phyloP scores from a whole-genome alignment of 2,113 vertebrate genomes.

The Astur gentilis region DNA sequence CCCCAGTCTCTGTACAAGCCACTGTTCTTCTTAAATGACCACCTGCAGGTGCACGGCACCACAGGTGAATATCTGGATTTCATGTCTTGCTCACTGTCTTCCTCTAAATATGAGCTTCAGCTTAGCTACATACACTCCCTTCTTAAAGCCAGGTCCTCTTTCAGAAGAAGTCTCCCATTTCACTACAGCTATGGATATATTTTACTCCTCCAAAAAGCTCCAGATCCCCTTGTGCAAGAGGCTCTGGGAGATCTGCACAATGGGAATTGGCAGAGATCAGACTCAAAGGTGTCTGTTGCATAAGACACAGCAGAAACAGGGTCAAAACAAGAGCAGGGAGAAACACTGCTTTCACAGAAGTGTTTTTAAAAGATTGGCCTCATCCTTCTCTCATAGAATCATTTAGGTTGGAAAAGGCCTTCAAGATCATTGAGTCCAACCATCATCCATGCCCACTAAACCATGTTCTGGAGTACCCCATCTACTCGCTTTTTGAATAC shows the following conservation, averaged over 20 bases:
- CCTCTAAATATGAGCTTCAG: not conserved
- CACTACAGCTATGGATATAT: not conserved
- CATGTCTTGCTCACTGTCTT: not conserved
- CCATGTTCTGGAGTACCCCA: too few species aligned
- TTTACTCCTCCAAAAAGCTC: not conserved
- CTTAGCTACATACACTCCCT: not conserved
- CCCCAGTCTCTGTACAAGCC: not conserved
- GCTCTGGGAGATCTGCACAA: not conserved
- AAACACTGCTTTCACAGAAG: not conserved
- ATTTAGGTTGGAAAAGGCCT: too few species aligned
- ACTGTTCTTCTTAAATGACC: not conserved
- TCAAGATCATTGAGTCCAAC: too few species aligned
- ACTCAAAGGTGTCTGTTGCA: not conserved
- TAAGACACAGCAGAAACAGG: not conserved
- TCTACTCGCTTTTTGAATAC: too few species aligned
- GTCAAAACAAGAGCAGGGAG: not conserved
- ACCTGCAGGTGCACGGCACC: not conserved
- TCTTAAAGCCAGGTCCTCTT: not conserved
- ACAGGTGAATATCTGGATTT: not conserved
- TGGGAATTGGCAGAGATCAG: not conserved
- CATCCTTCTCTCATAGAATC: not conserved
- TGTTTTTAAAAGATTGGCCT: not conserved
- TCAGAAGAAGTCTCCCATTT: not conserved
- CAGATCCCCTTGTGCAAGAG: not conserved
- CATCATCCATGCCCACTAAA: too few species aligned